Conservation (phyloP, 2,888 invertebrate species). For the Coremacera marginata region DNA sequence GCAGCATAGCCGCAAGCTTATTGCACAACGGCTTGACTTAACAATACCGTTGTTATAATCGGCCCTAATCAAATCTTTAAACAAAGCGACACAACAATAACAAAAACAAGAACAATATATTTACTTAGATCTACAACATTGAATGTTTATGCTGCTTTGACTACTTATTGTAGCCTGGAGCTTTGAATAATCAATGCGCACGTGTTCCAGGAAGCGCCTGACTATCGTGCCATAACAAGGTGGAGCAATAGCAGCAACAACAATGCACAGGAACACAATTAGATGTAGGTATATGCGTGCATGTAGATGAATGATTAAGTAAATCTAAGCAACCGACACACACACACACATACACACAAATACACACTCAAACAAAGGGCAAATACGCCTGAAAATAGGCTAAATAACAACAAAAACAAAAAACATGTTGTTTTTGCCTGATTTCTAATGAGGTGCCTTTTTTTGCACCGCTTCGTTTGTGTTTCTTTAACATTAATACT, state of each 20-base stretch:
- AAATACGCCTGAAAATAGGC: no score
- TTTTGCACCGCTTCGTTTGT: no score
- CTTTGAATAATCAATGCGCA: constrained; percentile 1
- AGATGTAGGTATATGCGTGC: no score
- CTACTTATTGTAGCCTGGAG: not conserved
- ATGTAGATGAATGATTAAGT: no score
- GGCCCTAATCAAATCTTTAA: not conserved
- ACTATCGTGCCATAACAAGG: not conserved
- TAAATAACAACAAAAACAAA: no score
- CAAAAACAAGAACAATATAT: not conserved
- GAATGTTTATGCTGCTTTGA: no score
- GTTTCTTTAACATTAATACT: no score
- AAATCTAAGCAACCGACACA: not conserved
- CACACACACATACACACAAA: not conserved
- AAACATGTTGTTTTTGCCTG: no score
- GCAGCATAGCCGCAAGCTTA: not conserved
- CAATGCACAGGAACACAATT: not conserved
- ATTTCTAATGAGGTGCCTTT: no score
- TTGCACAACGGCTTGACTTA: not conserved
- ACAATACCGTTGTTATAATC: not conserved
- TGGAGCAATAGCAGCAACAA: no score
- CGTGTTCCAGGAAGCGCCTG: constrained; percentile 3
- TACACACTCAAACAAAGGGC: no score
- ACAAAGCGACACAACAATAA: not conserved
- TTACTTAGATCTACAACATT: not conserved